A percentile compares a stretch with the other conserved stretches of the same genome.
Evolutionary conservation across 2,888 invertebrate genomes (phyloP).

Genomic region (Tachina grossa): DNA sequence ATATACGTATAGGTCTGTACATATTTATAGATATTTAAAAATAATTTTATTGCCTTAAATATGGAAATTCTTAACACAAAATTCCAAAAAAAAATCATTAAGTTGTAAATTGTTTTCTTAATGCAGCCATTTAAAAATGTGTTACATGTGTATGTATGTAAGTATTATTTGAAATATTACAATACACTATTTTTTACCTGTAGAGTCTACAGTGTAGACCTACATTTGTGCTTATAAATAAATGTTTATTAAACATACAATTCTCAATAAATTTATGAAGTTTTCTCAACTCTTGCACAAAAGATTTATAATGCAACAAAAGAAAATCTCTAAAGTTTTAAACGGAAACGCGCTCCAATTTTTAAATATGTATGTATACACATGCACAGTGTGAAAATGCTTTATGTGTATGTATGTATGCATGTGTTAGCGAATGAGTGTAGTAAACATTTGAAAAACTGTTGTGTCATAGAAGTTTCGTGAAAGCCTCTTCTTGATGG

Average conservation of each 20-base stretch:
- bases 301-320: constrained; percentile 57
- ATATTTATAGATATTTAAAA: not conserved
- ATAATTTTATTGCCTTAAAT: not conserved
- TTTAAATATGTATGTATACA: not conserved
- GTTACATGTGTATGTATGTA: too few species aligned
- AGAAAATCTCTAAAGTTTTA: constrained; percentile 47
- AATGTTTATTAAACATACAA: constrained; percentile 54
- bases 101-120: constrained; percentile 22
- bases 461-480: not conserved
- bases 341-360: constrained; percentile 66
- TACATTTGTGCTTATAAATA: constrained; percentile 41
- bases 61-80: not conserved
- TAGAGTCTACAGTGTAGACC: constrained; percentile 11
- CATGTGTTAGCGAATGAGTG: not conserved
- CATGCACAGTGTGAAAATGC: constrained; percentile 10
- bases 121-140: not conserved
- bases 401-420: not conserved
- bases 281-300: constrained; percentile 41
- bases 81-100: not conserved
- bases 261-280: constrained; percentile 43
- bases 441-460: not conserved
- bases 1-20: not conserved
- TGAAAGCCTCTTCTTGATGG: too few species aligned
- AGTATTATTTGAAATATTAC: constrained; percentile 11
- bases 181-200: constrained; percentile 1